Base-by-base conservation (phyloP, 2,797 vertebrate species). In the Paguma larvata region DNA sequence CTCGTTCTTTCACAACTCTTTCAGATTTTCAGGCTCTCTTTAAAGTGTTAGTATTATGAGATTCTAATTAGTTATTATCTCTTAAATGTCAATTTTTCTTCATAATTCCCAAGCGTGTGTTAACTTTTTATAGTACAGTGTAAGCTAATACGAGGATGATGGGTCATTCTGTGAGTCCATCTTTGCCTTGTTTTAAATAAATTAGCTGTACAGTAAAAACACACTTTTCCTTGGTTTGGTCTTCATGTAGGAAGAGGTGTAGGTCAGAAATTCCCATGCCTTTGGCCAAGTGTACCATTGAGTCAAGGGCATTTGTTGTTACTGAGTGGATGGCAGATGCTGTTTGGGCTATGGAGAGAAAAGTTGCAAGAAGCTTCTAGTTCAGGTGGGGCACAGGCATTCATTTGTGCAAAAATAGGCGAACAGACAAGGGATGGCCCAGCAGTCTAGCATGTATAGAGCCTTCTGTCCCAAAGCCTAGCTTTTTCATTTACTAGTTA, bases 31-130 rank as follows among this genome's bases (percentile, higher is more conserved):
- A 51, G 41, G 65, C 8, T 92, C 65, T 75, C 93, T 94, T 53
- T 41, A 84, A 94, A 96, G 77, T 80, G 63, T 68, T 84, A 78
- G 19, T 27, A 89, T 73, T 32, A n/a, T 78, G 30, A 95, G 48
- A 84, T 51, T 88, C 65, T 85, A 92, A 62, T 87, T 67, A 89
- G 90, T 62, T 79, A 77, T 59, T 93, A 67, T 86, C 32, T 95
- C 72, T 80, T 44, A 93, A 89, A 87, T 85, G 87, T 82, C 88
- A 91, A 21, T 65, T 89, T 80, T 15, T 80, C 75, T 82, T 68
- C 38, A 80, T 70, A 92, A 91, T 78, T 95, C 70, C 30, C 59
- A 38, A 70, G 38, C 85, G 5, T 13, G 59, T 83, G 62, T 72
- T 89, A 82, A 89, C 30, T 85, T 92, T n/a, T 83, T 46, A 6